phyloP scores from a whole-genome alignment of 2,888 invertebrate genomes.

The Aspidiotus destructor region DNA sequence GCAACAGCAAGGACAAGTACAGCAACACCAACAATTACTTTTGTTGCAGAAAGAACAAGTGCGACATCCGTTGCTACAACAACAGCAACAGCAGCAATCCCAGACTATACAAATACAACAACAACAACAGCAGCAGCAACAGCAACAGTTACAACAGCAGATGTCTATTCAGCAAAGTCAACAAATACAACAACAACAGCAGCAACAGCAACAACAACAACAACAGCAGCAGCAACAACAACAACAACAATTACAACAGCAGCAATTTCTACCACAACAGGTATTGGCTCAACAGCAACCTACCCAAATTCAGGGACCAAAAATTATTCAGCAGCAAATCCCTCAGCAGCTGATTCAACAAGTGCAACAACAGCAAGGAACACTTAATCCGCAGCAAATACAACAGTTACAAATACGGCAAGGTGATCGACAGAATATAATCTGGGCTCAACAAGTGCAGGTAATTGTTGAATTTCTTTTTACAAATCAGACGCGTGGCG shows the following conservation, averaged over 20 bases:
- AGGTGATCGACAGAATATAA: constrained; percentile 23
- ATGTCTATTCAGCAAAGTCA: constrained; percentile 39
- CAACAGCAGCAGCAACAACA: constrained; percentile 39
- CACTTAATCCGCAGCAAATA: constrained; percentile 32
- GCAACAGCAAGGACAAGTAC: constrained; percentile 30
- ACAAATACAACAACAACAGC: constrained; percentile 38
- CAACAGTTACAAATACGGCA: constrained; percentile 34
- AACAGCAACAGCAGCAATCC: constrained; percentile 47
- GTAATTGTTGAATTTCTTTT: constrained; percentile 9
- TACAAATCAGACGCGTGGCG: not conserved
- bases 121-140: constrained; percentile 38
- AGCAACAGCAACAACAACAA: constrained; percentile 41
- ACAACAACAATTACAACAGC: constrained; percentile 35
- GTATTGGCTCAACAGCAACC: constrained; percentile 36
- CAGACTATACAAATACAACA: constrained; percentile 44
- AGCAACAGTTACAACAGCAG: constrained; percentile 40
- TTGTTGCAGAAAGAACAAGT: constrained; percentile 45
- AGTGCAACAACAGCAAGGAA: constrained; percentile 17
- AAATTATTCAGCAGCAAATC: constrained; percentile 30
- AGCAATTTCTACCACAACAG: constrained; percentile 41
- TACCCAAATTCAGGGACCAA: constrained; percentile 28
- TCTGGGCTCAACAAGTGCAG: constrained; percentile 24
- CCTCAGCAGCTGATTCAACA: constrained; percentile 30
- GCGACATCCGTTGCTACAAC: constrained; percentile 46
- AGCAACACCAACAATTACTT: constrained; percentile 45